Base-by-base conservation (phyloP, 2,797 vertebrate genomes). In the Crocodylus rhombifer region DNA sequence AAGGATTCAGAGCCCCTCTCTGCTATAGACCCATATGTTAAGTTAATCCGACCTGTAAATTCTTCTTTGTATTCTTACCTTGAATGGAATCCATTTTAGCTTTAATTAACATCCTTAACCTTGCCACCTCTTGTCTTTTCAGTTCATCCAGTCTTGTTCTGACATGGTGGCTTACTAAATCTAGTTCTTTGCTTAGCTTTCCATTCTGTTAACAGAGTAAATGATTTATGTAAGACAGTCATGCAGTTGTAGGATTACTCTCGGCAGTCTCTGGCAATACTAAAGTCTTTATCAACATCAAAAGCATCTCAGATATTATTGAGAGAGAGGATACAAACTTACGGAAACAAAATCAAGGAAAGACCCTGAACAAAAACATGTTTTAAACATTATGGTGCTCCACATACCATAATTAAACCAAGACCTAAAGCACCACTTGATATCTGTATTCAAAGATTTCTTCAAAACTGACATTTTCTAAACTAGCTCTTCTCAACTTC, bases 151-250 rank as follows among this genome's bases (percentile, higher is more conserved):
- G 98, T 77, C 98, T 99, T 89, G 99, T 99, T 97, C 99, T 98
- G 88, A 99, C 98, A 15, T 99, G 98, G 88, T 99, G 99, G 96
- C 99, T 99, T 90, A 99, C 99, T 97, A 99, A 99, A 97, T 99
- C 99, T 88, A 99, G 98, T 94, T 99, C 99, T 98, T 99, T 99
- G 94, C 99, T 99, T 94, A 99, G 98, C 88, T 98, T 99, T 77
- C 99, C 99, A 98, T 98, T 98, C 99, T 99, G 96, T 95, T 69
- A 94, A 92, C 90, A 97, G 87, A 2, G 64, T 90, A 25, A 86
- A 80, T 85, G 42, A 91, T 21, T 2, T 25, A 77, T 30, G 60
- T 51, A 55, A 56, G 28, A 67, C 74, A 76, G 15, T 51, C 16
- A 18, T 30, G 25, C 16, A 51, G 51, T n/a, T 25, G 60, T 64